Evolutionary conservation across 1,140 invertebrate species (phyloP).

Genomic region (Pseudobourletiella spinata): DNA sequence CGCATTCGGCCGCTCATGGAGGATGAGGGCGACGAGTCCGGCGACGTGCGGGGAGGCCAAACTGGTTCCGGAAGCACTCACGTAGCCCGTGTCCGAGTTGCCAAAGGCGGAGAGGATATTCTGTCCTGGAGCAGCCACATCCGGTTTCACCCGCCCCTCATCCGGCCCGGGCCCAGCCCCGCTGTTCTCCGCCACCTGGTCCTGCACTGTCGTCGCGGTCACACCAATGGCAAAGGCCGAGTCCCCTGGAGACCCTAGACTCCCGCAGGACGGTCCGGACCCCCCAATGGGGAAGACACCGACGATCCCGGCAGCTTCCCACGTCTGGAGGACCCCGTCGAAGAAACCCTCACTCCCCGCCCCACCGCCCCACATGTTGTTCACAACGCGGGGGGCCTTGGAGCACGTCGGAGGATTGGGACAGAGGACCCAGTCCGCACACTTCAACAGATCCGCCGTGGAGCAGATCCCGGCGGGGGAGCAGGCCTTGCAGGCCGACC

Average conservation of each 20-base stretch:
- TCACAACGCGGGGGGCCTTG: neutral
- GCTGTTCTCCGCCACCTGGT: neutral
- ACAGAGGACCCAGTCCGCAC: no score
- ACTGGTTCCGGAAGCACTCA: neutral
- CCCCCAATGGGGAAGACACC: neutral
- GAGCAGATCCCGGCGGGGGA: no score
- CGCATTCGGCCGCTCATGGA: no score
- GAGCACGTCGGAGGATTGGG: no score
- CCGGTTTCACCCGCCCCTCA: neutral
- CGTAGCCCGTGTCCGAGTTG: neutral
- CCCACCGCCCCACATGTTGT: neutral
- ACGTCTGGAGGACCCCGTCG: neutral
- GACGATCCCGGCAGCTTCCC: neutral
- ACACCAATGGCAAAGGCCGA: neutral
- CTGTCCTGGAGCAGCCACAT: constrained; percentile 10
- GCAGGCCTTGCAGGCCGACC: no score
- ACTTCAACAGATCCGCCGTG: no score
- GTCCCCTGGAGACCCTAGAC: neutral
- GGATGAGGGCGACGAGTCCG: neutral
- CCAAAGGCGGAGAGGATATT: constrained; percentile 1
- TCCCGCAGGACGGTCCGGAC: neutral
- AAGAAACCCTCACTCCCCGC: neutral
- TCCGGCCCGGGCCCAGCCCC: neutral
- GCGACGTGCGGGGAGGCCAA: constrained; percentile 7
- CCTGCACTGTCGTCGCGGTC: neutral